Evolutionary conservation across 2,888 invertebrate species (phyloP).

Genomic region (Lobophora halterata): DNA sequence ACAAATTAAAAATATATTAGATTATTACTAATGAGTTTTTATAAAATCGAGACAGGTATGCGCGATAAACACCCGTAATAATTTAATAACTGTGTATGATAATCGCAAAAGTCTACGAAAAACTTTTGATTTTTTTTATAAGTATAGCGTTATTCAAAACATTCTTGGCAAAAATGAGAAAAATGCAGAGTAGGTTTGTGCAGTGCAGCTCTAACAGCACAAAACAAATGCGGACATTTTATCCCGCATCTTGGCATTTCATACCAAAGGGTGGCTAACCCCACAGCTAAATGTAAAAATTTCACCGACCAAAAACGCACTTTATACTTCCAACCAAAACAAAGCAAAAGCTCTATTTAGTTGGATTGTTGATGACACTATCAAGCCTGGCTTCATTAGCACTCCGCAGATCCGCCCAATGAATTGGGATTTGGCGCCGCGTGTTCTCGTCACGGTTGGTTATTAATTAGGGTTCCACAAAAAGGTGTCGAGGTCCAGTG

Average conservation of each 20-base stretch:
- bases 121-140: no score
- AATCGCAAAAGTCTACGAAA: no score
- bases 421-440: constrained; percentile 47
- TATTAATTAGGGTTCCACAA: constrained; percentile 76
- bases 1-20: no score
- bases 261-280: constrained; percentile 6
- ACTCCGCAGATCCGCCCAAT: constrained; percentile 36
- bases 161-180: no score
- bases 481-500: constrained; percentile 72
- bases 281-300: constrained; percentile 7
- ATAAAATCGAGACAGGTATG: no score
- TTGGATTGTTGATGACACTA: constrained; percentile 28
- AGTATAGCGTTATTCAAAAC: no score
- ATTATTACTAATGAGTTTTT: no score
- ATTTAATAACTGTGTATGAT: no score
- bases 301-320: constrained; percentile 7
- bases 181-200: no score
- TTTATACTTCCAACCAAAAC: constrained; percentile 2
- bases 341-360: constrained; percentile 18
- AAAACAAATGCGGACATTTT: constrained; percentile 10
- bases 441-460: constrained; percentile 61
- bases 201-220: neutral
- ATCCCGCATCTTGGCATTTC: constrained; percentile 10
- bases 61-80: no score
- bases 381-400: constrained; percentile 39